Evolutionary conservation across 2,797 vertebrate genomes (phyloP).

Genomic region (Psittacula echo): DNA sequence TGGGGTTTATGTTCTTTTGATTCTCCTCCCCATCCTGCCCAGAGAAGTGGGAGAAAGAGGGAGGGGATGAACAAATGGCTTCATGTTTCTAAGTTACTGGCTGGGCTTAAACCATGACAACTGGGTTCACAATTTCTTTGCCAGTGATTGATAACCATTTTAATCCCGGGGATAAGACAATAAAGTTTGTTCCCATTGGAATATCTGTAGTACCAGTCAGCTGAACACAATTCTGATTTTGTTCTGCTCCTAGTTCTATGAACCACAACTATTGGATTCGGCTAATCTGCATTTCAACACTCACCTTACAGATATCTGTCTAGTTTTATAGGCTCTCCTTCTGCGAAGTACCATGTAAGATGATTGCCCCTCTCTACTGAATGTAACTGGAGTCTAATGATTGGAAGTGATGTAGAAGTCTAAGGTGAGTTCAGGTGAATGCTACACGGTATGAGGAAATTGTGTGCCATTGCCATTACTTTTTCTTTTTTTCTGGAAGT

Average conservation of each 20-base stretch:
- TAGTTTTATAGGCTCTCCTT: neutral
- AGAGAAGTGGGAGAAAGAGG: neutral
- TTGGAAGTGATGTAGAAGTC: neutral
- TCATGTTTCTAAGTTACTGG: neutral
- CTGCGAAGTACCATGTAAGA: neutral
- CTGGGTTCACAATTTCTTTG: neutral
- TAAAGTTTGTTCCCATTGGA: neutral
- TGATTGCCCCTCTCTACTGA: neutral
- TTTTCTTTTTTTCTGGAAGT: neutral
- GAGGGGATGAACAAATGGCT: neutral
- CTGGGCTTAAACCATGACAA: neutral
- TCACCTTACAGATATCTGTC: accelerated
- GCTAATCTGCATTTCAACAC: neutral
- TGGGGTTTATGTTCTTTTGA: neutral
- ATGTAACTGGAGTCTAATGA: neutral
- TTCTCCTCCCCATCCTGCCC: neutral
- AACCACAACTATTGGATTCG: neutral
- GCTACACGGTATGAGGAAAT: neutral
- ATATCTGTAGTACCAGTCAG: neutral
- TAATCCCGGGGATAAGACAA: neutral
- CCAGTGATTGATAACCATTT: neutral
- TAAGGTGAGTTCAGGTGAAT: neutral
- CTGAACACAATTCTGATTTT: neutral
- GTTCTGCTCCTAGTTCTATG: neutral
- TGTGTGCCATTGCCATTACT: neutral